Base-by-base conservation (phyloP, 1,140 invertebrate genomes). In the Panagrolaimus sp. region DNA sequence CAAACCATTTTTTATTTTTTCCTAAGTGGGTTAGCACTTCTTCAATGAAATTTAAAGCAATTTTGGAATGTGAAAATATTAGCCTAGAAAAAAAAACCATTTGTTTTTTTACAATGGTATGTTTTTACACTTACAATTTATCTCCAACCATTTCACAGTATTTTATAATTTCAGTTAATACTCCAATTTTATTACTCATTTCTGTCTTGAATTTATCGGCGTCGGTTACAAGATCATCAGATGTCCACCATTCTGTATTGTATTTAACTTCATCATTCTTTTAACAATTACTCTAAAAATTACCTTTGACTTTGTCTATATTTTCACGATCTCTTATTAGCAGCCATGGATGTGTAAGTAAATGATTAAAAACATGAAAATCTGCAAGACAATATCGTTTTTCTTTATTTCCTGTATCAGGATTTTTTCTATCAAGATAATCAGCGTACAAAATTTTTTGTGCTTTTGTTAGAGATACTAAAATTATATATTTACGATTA, bases 121-220 rank as follows among this genome's bases (percentile, higher is more conserved):
- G 13, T 31, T 31, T 38, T 4, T 38, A 7, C 31, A 81, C 84
- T 82, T 78, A 86, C 85, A 87, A 77, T 83, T 87, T 87, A 74
- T 87, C 86, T 16, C 86, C 86, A 72, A 85, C 86, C 51, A 85
- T 81, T 73, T 85, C 84, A 75, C 84, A 86, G 79, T 85, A 84
- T 43, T 80, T 81, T 2, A 87, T 78, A 64, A 87, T 85, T 65
- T 84, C 79, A 7, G 83, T 38, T 9, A 87, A 77, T 11, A 87
- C 71, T 0, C 81, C 66, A 0, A 87, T 73, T 75, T 87, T 87
- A 42, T 84, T 84, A 68, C 84, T 80, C 9, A 85, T 72, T 63
- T 83, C 78, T 53, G 84, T 70, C 42, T 84, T 82, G 48, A 75
- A 69, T 47, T 65, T n/a, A 63, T 83, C 73, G 0, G 79, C 66